These are phyloP conservation scores for Acrobasis consociella DNA, from an alignment of 2,888 invertebrate species.

Conservation along the genomic window DNA sequence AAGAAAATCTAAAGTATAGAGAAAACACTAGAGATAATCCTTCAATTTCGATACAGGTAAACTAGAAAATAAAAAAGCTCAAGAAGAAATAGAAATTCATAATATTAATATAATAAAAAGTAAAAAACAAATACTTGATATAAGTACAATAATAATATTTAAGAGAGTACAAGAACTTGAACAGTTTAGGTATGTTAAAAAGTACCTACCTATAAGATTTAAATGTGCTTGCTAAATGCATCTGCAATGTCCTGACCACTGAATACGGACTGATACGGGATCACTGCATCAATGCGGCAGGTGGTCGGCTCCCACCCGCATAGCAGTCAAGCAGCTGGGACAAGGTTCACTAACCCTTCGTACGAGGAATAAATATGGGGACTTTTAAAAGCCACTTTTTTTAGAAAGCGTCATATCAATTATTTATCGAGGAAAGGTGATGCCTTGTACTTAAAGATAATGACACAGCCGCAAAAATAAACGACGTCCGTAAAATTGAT, in stretches of 20 bases:
- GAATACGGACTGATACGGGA: conserved; percentile 18
- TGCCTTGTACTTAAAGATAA: not conserved
- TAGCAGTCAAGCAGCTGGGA: conserved; percentile 10
- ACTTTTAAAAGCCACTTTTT: not conserved
- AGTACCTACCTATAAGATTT: too few relatives aligned
- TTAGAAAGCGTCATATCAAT: conserved; percentile 5
- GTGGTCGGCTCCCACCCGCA: conserved; percentile 17
- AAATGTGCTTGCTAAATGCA: conserved; percentile 2
- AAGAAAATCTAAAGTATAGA: too few relatives aligned
- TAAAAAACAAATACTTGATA: too few relatives aligned
- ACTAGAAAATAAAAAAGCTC: too few relatives aligned
- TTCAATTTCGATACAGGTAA: too few relatives aligned
- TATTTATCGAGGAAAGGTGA: conserved; percentile 13
- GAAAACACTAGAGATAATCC: too few relatives aligned
- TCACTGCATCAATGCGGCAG: conserved; percentile 10
- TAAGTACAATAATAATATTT: too few relatives aligned
- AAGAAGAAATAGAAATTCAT: too few relatives aligned
- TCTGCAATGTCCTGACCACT: conserved; percentile 14
- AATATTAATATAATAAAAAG: not conserved
- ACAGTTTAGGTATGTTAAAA: too few relatives aligned
- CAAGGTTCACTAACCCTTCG: conserved; percentile 17
- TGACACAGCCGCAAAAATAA: not conserved
- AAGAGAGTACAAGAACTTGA: too few relatives aligned
- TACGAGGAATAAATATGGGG: not conserved
- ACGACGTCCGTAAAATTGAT: not conserved